Evolutionary conservation across 1,140 invertebrate genomes (phyloP), one percentile per base, ranked within the genome.

Genomic region (Lepidotrigona ventralis): DNA sequence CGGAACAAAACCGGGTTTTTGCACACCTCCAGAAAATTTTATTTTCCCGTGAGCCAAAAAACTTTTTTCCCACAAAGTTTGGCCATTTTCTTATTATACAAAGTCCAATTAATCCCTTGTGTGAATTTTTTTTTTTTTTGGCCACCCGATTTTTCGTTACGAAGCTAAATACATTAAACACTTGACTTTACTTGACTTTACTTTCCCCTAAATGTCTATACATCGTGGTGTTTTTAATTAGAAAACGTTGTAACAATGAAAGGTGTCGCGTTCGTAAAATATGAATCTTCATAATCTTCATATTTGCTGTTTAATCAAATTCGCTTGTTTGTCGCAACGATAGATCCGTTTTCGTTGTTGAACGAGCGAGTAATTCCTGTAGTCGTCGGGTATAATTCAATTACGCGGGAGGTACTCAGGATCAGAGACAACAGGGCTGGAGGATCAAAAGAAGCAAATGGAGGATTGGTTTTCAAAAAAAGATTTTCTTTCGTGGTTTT

Each of bases 391-490:
- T n/a, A 60, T 69, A 60, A 58, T 46, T 69, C 19, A 66, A 14
- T 21, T 21, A 69, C 53, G 56, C 54, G 56, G 19, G 29, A 66
- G 33, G 76, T 26, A 58, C 46, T 46, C 79, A 19, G 54, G 69
- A 71, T 81, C 56, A 74, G 72, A 58, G n/a, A 23, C 9, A 46
- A 46, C 0, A 3, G 15, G 58, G 79, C 66, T 64, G 83, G 73
- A 82, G 79, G 29, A 56, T 46, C 85, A 77, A 23, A 21, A 15
- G n/a, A 17, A 14, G n/a, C 4, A 26, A 26, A 60, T 54, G 70
- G 68, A 70, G 60, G 76, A 58, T 4, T 11, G 60, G 58, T 88
- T 89, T 86, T 63, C 68, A 86, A 85, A 88, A 85, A 88, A 74
- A 64, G 71, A n/a, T n/a, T n/a, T 79, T 85, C 83, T 85, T 85